phyloP scores from a whole-genome alignment of 2,888 invertebrate genomes.

The Prenolepis imparis region DNA sequence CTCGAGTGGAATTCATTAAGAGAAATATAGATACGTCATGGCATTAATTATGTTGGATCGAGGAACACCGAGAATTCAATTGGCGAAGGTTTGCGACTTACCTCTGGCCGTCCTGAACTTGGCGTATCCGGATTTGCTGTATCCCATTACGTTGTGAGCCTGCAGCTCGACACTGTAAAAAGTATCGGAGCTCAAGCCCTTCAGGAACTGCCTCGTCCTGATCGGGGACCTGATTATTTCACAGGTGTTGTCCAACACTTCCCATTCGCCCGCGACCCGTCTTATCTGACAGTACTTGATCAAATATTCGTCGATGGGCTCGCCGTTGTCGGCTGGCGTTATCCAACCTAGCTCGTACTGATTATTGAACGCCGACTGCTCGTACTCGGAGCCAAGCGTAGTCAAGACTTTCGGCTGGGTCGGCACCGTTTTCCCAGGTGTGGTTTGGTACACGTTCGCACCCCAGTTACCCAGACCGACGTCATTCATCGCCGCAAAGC shows the following conservation, averaged over 20 bases:
- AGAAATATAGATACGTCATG: conserved; percentile 51
- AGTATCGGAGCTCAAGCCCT: conserved; percentile 91
- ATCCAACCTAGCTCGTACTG: conserved; percentile 94
- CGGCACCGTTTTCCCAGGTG: conserved; percentile 92
- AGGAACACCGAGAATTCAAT: conserved; percentile 42
- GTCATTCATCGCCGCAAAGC: conserved; percentile 94
- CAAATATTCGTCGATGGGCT: conserved; percentile 94
- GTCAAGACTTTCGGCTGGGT: conserved; percentile 90
- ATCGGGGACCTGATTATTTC: conserved; percentile 88
- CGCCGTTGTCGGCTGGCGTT: conserved; percentile 95
- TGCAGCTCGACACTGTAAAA: conserved; percentile 94
- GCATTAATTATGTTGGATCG: conserved; percentile 58
- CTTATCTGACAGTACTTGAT: conserved; percentile 93
- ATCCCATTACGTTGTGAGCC: conserved; percentile 95
- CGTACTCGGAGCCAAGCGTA: conserved; percentile 83
- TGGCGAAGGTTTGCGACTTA: conserved; percentile 88
- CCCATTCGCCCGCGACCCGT: conserved; percentile 90
- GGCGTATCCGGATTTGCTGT: conserved; percentile 92
- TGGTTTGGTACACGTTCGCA: conserved; percentile 89
- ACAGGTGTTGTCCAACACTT: conserved; percentile 87
- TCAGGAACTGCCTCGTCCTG: conserved; percentile 90
- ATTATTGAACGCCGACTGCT: conserved; percentile 90
- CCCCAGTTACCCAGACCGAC: conserved; percentile 94
- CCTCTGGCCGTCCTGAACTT: conserved; percentile 95
- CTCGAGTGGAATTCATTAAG: conserved; percentile 62